phyloP scores from a whole-genome alignment of 92 coral and sea anemone genomes.

The Epizoanthus illoricatus region DNA sequence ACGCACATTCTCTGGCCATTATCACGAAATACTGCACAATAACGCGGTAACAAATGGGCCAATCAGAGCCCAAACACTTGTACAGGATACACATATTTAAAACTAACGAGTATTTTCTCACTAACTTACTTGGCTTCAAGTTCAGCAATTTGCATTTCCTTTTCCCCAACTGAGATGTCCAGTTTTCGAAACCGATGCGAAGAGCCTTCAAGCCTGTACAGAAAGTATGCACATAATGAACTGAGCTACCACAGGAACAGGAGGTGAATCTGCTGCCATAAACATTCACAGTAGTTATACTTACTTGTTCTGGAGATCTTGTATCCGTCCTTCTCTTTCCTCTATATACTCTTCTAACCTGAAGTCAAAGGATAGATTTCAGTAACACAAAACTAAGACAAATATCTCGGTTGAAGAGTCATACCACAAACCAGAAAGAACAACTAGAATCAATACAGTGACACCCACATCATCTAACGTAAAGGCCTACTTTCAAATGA shows the following conservation, averaged over 20 bases:
- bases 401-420: neutral
- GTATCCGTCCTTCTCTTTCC: slow-evolving; percentile 76
- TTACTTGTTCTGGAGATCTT: slow-evolving; percentile 76
- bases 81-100: too few species aligned
- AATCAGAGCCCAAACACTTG: too few species aligned
- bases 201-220: slow-evolving; percentile 84
- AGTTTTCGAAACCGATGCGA: slow-evolving; percentile 74
- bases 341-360: slow-evolving; percentile 83
- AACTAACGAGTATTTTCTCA: too few species aligned
- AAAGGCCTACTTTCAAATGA: too few species aligned
- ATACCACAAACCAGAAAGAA: too few species aligned
- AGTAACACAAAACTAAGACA: neutral
- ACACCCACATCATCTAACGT: too few species aligned
- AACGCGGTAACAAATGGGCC: too few species aligned
- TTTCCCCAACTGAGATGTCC: slow-evolving; percentile 88
- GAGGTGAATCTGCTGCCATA: too few species aligned
- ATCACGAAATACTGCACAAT: too few species aligned
- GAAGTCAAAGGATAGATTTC: neutral
- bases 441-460: too few species aligned
- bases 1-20: too few species aligned
- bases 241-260: neutral
- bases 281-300: slow-evolving; percentile 3
- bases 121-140: slow-evolving; percentile 83
- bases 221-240: neutral
- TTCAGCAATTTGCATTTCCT: slow-evolving; percentile 86